These are phyloP conservation scores for Thyatira batis DNA, from an alignment of 2,888 invertebrate species.

Conservation along the genomic window DNA sequence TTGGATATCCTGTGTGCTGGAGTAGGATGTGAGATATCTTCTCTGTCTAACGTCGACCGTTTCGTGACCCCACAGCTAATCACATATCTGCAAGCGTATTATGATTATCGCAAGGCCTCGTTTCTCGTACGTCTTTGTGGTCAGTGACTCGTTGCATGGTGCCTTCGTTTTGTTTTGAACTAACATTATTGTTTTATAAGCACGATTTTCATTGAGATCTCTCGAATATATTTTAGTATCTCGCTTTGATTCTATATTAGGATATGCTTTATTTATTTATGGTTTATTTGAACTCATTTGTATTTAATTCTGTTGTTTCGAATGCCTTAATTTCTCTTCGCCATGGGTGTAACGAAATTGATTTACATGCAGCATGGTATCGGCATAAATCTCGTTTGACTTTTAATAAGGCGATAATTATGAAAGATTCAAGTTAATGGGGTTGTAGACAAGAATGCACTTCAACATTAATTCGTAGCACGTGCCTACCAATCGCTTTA, in stretches of 20 bases:
- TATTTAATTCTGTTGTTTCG: neutral
- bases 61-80: conserved; percentile 79
- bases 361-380: conserved; percentile 44
- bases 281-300: neutral
- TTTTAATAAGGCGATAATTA: conserved; percentile 71
- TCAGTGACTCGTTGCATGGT: conserved; percentile 68
- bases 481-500: conserved; percentile 68
- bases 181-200: conserved; percentile 46
- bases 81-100: conserved; percentile 81
- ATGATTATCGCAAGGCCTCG: conserved; percentile 78
- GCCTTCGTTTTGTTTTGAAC: conserved; percentile 49
- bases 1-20: conserved; percentile 36
- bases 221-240: conserved; percentile 1
- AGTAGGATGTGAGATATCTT: conserved; percentile 48
- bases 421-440: conserved; percentile 38
- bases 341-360: conserved; percentile 50
- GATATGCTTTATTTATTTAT: conserved; percentile 5
- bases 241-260: conserved; percentile 6
- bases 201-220: conserved; percentile 43
- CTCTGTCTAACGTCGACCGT: conserved; percentile 78
- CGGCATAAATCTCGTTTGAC: conserved; percentile 60
- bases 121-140: conserved; percentile 74
- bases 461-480: conserved; percentile 51
- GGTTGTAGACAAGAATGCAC: conserved; percentile 47
- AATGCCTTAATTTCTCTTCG: conserved; percentile 37